Conservation (phyloP, 2,888 invertebrate genomes). For the Agriotes lineatus region DNA sequence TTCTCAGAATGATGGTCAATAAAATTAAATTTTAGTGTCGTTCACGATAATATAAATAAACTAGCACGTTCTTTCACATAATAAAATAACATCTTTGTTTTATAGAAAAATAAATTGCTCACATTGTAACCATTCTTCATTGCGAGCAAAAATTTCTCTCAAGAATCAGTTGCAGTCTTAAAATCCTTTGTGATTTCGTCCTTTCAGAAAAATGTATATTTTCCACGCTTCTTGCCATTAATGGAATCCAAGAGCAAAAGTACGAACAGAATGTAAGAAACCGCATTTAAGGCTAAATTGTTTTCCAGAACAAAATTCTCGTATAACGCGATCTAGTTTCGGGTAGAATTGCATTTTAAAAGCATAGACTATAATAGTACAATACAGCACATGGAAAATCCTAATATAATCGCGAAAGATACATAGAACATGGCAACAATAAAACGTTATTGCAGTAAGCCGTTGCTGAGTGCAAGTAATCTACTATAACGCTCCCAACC, state of each 20-base stretch:
- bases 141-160: too few relatives aligned
- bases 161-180: too few relatives aligned
- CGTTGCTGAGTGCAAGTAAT: constrained; percentile 29
- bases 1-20: too few relatives aligned
- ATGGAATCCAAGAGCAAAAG: constrained; percentile 8
- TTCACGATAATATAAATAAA: too few relatives aligned
- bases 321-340: constrained; percentile 10
- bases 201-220: constrained; percentile 7
- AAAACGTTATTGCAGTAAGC: constrained; percentile 26
- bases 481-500: constrained; percentile 24
- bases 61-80: too few relatives aligned
- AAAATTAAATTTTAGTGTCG: too few relatives aligned
- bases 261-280: constrained; percentile 6
- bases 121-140: too few relatives aligned
- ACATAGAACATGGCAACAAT: constrained; percentile 16
- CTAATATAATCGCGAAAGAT: constrained; percentile 28
- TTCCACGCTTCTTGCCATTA: constrained; percentile 1
- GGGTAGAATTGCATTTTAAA: constrained; percentile 19
- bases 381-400: constrained; percentile 22
- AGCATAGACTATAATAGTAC: constrained; percentile 12
- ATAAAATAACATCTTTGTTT: too few relatives aligned
- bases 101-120: too few relatives aligned
- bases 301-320: constrained; percentile 13
- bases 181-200: too few relatives aligned
- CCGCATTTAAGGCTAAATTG: constrained; percentile 6